Evolutionary conservation across 92 coral and sea anemone species (phyloP), one percentile per base, ranked within the genome.

Genomic region (Desmophyllum pertusum): DNA sequence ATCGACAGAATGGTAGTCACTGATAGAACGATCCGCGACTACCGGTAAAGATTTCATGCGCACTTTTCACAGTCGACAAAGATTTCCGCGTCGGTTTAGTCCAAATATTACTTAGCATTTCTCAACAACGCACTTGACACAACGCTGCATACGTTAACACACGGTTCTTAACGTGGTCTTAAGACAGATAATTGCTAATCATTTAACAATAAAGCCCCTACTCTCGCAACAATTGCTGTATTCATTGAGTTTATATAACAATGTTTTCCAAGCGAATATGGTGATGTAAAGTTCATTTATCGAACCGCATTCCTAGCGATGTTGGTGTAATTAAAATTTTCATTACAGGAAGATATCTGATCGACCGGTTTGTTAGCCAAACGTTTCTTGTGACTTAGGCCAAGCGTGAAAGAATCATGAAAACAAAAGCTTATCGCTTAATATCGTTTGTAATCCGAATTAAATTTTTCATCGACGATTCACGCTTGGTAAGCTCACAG

Each of bases 301-400:
- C n/a, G 6, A 43, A 19, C n/a, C 70, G 2, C n/a, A 23, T 35
- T 46, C 51, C 36, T n/a, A 42, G 46, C 5, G 45, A 65, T 43
- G 48, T 31, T 65, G 73, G 43, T 79, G 25, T 45, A 59, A 65
- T 64, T 64, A 25, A 33, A 67, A 46, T 50, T 51, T 68, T 69
- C 67, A 37, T 51, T 29, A 69, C 15, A 31, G 50, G 23, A 33
- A 5, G 29, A 80, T 80, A 80, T 80, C 40, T 68, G 76, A 35
- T 50, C 72, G 48, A 38, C 43, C 66, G 84, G 30, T 15, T 51
- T 27, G 76, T 67, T 70, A n/a, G 14, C 3, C 52, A 77, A 77
- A n/a, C 45, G 30, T 61, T 11, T 59, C 18, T 40, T 14, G 51
- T 17, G 40, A 31, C 13, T 41, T 41, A 39, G n/a, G 31, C 70